phyloP scores from a whole-genome alignment of 2,113 vertebrate genomes.

The Charina bottae region DNA sequence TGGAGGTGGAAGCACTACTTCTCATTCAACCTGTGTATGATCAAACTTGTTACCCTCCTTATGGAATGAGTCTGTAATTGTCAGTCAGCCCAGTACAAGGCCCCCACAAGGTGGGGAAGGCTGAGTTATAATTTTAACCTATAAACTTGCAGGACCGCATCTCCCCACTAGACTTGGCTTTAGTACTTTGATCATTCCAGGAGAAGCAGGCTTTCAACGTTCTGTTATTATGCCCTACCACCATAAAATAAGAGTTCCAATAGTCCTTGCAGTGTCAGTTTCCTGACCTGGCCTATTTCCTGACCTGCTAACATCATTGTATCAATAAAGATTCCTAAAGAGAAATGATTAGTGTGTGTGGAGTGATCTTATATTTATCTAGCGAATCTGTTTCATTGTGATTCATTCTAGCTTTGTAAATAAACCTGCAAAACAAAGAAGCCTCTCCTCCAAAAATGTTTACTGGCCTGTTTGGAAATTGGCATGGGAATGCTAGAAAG shows the following conservation, averaged over 20 bases:
- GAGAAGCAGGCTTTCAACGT: background rate
- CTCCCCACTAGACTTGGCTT: background rate
- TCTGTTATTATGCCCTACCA: background rate
- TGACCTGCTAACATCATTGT: no score
- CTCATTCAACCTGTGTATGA: background rate
- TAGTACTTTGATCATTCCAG: background rate
- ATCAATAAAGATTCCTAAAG: background rate
- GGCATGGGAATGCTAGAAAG: background rate
- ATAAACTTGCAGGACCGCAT: background rate
- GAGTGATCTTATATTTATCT: background rate
- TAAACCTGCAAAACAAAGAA: background rate
- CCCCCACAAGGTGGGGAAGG: background rate
- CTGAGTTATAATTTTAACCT: background rate
- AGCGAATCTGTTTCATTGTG: background rate
- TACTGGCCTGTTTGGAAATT: background rate
- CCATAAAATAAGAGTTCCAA: background rate
- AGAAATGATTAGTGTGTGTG: background rate
- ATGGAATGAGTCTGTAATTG: background rate
- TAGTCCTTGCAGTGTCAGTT: background rate
- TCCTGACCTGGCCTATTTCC: background rate
- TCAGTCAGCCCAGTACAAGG: background rate
- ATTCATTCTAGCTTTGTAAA: background rate
- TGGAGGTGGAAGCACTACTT: background rate
- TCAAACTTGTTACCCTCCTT: background rate
- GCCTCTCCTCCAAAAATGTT: background rate